phyloP scores from a whole-genome alignment of 1,140 invertebrate species.

The Drosophila kepulauana region DNA sequence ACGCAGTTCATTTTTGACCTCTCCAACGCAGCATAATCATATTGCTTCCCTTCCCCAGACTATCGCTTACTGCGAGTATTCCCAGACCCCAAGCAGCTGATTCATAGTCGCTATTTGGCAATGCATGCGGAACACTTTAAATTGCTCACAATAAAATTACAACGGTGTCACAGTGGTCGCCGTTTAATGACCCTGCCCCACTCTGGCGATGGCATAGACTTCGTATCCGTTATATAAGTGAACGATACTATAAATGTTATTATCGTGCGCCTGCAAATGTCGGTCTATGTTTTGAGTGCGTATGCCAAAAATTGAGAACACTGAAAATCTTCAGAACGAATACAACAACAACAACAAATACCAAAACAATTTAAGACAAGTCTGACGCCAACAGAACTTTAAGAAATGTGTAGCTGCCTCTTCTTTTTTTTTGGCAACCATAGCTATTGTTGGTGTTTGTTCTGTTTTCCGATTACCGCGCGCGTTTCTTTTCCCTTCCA shows the following conservation, averaged over 20 bases:
- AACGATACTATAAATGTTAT: constrained; percentile 37
- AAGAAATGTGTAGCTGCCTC: constrained; percentile 61
- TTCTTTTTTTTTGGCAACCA: constrained; percentile 70
- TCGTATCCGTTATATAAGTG: constrained; percentile 66
- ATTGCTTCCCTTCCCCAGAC: constrained; percentile 3
- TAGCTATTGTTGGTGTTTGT: constrained; percentile 29
- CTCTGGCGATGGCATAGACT: constrained; percentile 48
- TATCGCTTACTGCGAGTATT: not conserved
- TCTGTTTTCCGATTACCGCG: constrained; percentile 19
- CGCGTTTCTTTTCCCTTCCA: constrained; percentile 39
- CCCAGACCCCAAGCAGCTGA: constrained; percentile 56
- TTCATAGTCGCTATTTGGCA: constrained; percentile 54
- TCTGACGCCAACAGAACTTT: constrained; percentile 59
- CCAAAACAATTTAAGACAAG: constrained; percentile 56
- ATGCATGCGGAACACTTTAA: constrained; percentile 51
- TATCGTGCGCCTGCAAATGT: constrained; percentile 17
- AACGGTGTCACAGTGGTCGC: constrained; percentile 44
- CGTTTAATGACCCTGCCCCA: constrained; percentile 80
- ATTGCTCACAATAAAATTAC: constrained; percentile 40
- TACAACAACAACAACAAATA: constrained; percentile 45
- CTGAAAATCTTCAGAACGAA: constrained; percentile 59
- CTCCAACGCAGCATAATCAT: constrained; percentile 59
- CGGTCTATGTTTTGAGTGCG: constrained; percentile 53
- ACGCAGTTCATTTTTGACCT: constrained; percentile 68
- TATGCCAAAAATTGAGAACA: constrained; percentile 62